Base-by-base conservation (phyloP, 1,140 invertebrate genomes). In the Parapsyche elsis region DNA sequence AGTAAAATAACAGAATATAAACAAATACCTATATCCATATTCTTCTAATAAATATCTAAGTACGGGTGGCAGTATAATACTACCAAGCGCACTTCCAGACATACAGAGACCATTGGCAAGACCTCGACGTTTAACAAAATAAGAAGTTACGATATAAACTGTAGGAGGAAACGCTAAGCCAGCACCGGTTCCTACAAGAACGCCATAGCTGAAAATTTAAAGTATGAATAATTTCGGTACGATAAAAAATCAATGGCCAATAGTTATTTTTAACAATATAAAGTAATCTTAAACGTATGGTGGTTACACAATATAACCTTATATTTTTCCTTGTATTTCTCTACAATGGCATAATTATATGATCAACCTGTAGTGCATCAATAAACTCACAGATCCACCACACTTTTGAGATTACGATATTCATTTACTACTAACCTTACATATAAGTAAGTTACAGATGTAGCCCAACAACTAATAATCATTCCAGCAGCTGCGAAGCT, bases 141-240 rank as follows among this genome's bases (percentile, higher is more conserved):
- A 97, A 57, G 94, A 94, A 9, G 95, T 96, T 57, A 96, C 95
- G 84, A 97, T 95, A 85, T 96, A 95, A n/a, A 97, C 94, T 0
- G 95, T 96, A 26, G 95, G 95, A 4, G 95, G 94, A 86, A 95
- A 95, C 0, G 94, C 92, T 30, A 95, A 87, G 0, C 94, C 95
- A 7, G 94, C 94, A 5, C 95, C 95, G 59, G 91, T 92, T 61
- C 95, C 95, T n/a, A 95, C 94, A 71, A 95, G 87, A 12, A 95
- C 90, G 59, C 94, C 95, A 88, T 94, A 95, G 88, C 94, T 95
- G 85, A 26, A 90, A 90, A 79, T 74, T 26, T 12, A 82, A 81
- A 84, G 14, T 75, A 14, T 57, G 0, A 5, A 53, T 53, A 38
- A 38, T 38, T 1, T 38, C 46, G 64, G 24, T 26, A 26, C 19